Evolutionary conservation across 2,113 vertebrate species (phyloP).

Genomic region (Cervus canadensis): DNA sequence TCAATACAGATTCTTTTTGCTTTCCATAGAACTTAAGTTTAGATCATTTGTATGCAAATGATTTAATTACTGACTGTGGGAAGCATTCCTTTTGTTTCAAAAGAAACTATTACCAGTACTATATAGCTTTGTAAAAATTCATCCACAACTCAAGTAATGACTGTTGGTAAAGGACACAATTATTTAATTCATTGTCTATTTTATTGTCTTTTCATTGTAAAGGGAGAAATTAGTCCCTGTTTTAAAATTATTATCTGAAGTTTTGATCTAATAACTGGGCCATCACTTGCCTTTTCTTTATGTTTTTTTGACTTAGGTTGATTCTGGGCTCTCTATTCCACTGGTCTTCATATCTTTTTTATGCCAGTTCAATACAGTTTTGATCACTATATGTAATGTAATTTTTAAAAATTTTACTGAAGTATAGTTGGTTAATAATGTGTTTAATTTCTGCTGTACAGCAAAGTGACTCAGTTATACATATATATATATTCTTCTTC

Average conservation of each 20-base stretch:
- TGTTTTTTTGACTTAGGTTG: not conserved
- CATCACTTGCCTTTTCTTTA: not conserved
- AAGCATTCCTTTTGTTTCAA: not conserved
- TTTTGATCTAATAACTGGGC: not conserved
- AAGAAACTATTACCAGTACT: not conserved
- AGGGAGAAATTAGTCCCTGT: not conserved
- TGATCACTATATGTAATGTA: not conserved
- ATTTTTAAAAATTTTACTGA: not conserved
- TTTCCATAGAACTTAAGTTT: not conserved
- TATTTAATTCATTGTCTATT: not conserved
- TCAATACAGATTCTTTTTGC: not conserved
- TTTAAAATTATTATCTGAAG: not conserved
- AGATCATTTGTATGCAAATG: not conserved
- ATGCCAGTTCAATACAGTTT: not conserved
- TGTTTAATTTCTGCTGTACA: not conserved
- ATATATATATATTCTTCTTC: not conserved
- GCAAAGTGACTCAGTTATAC: not conserved
- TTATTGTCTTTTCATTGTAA: not conserved
- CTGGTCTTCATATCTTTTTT: not conserved
- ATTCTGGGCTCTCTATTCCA: not conserved
- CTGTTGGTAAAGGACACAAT: not conserved
- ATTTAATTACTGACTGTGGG: not conserved
- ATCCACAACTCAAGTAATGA: not conserved
- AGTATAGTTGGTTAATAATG: not conserved
- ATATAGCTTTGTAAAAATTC: not conserved